Evolutionary conservation across 1,140 invertebrate genomes (phyloP).

Genomic region (Araneus ventricosus): DNA sequence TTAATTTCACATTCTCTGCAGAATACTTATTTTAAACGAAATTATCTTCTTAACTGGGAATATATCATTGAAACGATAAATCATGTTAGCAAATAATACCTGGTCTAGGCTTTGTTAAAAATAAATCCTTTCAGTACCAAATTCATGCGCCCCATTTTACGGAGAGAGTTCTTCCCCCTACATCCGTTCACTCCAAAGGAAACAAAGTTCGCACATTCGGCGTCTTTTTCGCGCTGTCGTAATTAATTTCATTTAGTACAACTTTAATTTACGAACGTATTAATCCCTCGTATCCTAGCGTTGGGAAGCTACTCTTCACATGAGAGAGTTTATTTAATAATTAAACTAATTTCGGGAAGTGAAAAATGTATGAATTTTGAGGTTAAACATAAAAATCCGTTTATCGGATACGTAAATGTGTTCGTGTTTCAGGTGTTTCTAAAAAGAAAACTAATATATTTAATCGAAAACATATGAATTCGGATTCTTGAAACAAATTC

Average conservation of each 20-base stretch:
- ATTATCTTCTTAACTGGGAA: background rate
- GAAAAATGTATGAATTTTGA: background rate
- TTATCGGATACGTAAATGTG: background rate
- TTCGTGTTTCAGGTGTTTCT: too few species aligned
- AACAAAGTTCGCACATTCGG: background rate
- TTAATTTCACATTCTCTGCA: background rate
- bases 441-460: too few species aligned
- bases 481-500: too few species aligned
- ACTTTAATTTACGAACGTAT: background rate
- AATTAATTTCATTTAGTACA: conserved; percentile 4
- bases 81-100: background rate
- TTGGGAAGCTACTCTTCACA: background rate
- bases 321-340: background rate
- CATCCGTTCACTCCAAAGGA: background rate
- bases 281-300: background rate
- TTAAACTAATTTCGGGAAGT: background rate
- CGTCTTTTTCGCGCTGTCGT: background rate
- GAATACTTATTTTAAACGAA: background rate
- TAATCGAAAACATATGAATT: too few species aligned
- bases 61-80: background rate
- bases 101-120: background rate
- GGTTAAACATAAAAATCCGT: background rate
- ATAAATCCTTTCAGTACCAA: background rate
- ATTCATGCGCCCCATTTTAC: background rate
- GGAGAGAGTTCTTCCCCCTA: too few species aligned